These are phyloP conservation scores for Artibeus lituratus DNA, from an alignment of 2,797 vertebrate genomes.

Conservation along the genomic window DNA sequence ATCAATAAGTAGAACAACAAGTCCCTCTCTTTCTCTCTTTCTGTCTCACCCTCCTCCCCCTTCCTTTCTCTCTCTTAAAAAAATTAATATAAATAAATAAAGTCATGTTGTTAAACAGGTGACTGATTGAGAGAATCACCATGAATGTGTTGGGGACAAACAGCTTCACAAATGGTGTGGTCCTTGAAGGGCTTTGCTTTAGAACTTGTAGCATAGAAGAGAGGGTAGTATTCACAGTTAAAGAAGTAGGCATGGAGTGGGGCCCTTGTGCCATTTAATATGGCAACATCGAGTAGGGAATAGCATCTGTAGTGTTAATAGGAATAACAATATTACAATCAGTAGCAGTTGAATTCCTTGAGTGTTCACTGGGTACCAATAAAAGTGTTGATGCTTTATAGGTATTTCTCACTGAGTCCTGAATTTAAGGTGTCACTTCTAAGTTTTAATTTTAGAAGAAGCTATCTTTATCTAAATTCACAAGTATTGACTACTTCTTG, in stretches of 20 bases:
- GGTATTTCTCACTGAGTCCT: background rate
- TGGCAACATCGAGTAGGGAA: background rate
- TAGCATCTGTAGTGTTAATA: accelerated
- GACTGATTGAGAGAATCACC: background rate
- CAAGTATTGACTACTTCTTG: constrained; percentile 45
- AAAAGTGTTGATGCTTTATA: background rate
- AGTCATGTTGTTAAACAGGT: background rate
- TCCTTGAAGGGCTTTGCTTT: background rate
- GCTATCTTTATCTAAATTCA: constrained; percentile 21
- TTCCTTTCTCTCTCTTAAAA: background rate
- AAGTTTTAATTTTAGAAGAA: constrained; percentile 23
- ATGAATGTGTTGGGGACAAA: background rate
- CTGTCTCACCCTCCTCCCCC: background rate
- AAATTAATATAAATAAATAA: background rate
- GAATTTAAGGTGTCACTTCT: background rate
- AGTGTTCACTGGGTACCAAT: background rate
- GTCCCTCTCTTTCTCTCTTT: too few species aligned
- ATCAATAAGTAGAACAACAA: background rate
- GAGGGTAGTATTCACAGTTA: too few species aligned
- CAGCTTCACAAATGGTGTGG: accelerated
- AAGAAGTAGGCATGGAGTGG: background rate
- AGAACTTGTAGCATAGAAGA: background rate
- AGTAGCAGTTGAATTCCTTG: background rate
- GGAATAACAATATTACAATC: too few species aligned
- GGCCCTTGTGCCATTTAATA: background rate